Percentiles rank a stretch among this genome's conserved stretches.
These are phyloP conservation scores for Gonocerus acuteangulatus DNA, from an alignment of 2,888 invertebrate genomes.

Conservation along the genomic window DNA sequence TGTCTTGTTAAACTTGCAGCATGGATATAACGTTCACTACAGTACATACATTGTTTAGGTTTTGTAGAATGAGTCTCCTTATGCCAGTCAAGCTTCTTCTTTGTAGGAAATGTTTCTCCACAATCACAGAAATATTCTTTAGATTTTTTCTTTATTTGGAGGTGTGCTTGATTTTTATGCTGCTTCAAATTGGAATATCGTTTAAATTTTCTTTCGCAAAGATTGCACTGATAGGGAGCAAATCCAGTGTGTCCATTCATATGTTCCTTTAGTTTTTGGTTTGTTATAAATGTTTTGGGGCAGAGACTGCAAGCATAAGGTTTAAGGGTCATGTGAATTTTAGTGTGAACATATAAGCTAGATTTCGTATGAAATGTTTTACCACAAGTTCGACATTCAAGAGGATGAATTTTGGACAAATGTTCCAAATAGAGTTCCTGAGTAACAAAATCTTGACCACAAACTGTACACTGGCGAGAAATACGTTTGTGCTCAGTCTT, in stretches of 20 bases:
- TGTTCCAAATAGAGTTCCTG: slow-evolving; percentile 65
- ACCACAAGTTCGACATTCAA: slow-evolving; percentile 74
- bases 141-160: slow-evolving; percentile 60
- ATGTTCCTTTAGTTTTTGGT: slow-evolving; percentile 74
- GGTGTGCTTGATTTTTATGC: slow-evolving; percentile 71
- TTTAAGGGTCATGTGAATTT: slow-evolving; percentile 71
- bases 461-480: slow-evolving; percentile 50
- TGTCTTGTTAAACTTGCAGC: slow-evolving; percentile 74
- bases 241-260: slow-evolving; percentile 75
- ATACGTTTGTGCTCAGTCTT: slow-evolving; percentile 30
- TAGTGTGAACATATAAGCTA: slow-evolving; percentile 61
- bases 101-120: slow-evolving; percentile 73
- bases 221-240: slow-evolving; percentile 68
- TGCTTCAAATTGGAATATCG: slow-evolving; percentile 78
- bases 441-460: slow-evolving; percentile 58
- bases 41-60: slow-evolving; percentile 75
- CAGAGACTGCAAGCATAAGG: slow-evolving; percentile 69
- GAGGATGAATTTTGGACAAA: slow-evolving; percentile 62
- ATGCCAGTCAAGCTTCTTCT: slow-evolving; percentile 78
- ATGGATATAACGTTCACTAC: slow-evolving; percentile 81
- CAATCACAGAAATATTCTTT: slow-evolving; percentile 70
- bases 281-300: slow-evolving; percentile 72
- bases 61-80: slow-evolving; percentile 73
- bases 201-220: slow-evolving; percentile 72
- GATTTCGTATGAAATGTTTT: slow-evolving; percentile 68